Evolutionary conservation across 2,113 vertebrate genomes (phyloP), one percentile per base, ranked within the genome.

Genomic region (Cettia cetti): DNA sequence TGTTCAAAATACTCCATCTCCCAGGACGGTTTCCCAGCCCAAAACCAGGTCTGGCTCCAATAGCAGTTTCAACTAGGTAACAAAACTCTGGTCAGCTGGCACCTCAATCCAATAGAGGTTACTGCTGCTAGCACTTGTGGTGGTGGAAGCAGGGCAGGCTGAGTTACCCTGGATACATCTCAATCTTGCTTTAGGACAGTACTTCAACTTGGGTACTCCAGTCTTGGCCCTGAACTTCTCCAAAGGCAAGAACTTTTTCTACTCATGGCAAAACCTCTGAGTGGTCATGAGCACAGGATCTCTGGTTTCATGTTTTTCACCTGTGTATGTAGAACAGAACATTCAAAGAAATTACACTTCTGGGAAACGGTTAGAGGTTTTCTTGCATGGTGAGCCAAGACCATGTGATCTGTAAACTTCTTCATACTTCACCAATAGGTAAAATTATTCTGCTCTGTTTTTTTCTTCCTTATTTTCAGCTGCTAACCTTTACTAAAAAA

Each of bases 401-500:
- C 9, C 45, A 53, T 3, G 4, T 4, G 33, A 65, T 54, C 52
- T 53, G 19, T 50, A 69, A 57, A 91, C 30, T 72, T 78, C 40
- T 37, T 24, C 3, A 10, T 49, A 49, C 40, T 78, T 89, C 78
- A 85, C 8, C 19, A 5, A 60, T 4, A 74, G 4, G 42, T 65
- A 95, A 69, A 16, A 66, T 87, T 60, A 82, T 14, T n/a, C 31
- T 56, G 60, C 37, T 74, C 21, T 92, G 18, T 2, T 0, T 76
- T 69, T 79, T 50, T 3, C 2, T 68, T 68, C 39, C 15, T 53
- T 80, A 74, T 74, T 90, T 88, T 33, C 68, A 93, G 70, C 82
- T 91, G 59, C 54, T 78, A 90, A 91, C 27, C 75, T 86, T 77
- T 78, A 74, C 27, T 86, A 80, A 82, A 94, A 94, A 90, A 90